Percentiles rank a stretch among this genome's conserved stretches.
phyloP scores from a whole-genome alignment of 2,113 vertebrate genomes.

The Siniperca chuatsi region DNA sequence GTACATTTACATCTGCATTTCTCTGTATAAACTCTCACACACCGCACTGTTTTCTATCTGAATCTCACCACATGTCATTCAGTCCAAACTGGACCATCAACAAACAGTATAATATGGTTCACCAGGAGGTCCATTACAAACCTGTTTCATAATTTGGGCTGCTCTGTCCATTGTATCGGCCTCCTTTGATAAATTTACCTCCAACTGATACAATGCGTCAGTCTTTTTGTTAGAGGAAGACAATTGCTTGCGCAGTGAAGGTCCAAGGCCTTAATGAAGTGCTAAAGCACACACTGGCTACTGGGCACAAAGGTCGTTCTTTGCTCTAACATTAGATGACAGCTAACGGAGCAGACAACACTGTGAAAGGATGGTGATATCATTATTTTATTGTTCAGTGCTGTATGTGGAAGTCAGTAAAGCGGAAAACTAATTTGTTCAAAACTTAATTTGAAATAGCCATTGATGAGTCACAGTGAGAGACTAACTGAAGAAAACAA shows the following conservation, averaged over 20 bases:
- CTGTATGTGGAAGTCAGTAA: slow-evolving; percentile 56
- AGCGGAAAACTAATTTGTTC: slow-evolving; percentile 55
- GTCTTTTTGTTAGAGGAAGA: slow-evolving; percentile 77
- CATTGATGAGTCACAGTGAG: slow-evolving; percentile 63
- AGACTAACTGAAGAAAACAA: slow-evolving; percentile 55
- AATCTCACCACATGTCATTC: slow-evolving; percentile 62
- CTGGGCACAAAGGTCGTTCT: slow-evolving; percentile 63
- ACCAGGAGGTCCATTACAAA: slow-evolving; percentile 75
- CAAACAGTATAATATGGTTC: slow-evolving; percentile 81
- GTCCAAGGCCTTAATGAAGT: slow-evolving; percentile 77
- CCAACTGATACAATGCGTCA: slow-evolving; percentile 83
- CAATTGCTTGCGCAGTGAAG: slow-evolving; percentile 70
- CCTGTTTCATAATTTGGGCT: slow-evolving; percentile 78
- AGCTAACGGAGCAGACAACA: slow-evolving; percentile 70
- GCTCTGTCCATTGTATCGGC: slow-evolving; percentile 77
- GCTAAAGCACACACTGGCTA: slow-evolving; percentile 65
- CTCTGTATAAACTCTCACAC: slow-evolving; percentile 4
- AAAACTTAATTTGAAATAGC: slow-evolving; percentile 42
- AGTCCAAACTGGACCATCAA: slow-evolving; percentile 70
- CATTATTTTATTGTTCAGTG: slow-evolving; percentile 64
- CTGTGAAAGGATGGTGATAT: slow-evolving; percentile 64
- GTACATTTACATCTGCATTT: slow-evolving; percentile 46
- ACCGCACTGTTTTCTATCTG: slow-evolving; percentile 26
- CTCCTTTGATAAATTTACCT: slow-evolving; percentile 82
- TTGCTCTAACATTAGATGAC: slow-evolving; percentile 73